A percentile compares a stretch with the other conserved stretches of the same genome.
These are phyloP conservation scores for Cinclus mexicanus DNA, from an alignment of 2,113 vertebrate species.

Conservation along the genomic window DNA sequence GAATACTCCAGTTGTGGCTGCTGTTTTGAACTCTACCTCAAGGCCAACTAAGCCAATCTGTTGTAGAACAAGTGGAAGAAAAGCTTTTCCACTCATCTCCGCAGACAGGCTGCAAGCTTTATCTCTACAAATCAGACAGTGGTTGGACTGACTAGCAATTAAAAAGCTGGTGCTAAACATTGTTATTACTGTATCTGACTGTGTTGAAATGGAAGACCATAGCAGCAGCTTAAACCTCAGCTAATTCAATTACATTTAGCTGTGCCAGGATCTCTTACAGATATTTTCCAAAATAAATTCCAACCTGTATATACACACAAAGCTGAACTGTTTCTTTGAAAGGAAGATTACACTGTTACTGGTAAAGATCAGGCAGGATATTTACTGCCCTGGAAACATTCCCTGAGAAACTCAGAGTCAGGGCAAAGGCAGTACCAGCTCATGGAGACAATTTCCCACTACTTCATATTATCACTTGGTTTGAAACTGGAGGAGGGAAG, in stretches of 20 bases:
- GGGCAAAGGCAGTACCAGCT: constrained; percentile 16
- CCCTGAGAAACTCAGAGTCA: neutral
- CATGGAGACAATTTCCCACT: constrained; percentile 6
- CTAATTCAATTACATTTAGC: constrained; percentile 47
- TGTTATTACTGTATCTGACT: constrained; percentile 2
- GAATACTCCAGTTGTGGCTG: neutral
- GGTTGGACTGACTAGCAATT: neutral
- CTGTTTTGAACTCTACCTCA: neutral
- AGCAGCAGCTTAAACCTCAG: neutral
- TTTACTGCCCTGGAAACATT: constrained; percentile 19
- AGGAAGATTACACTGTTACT: constrained; percentile 53
- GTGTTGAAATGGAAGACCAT: neutral
- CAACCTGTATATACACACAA: constrained; percentile 4
- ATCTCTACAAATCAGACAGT: neutral
- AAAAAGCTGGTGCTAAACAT: neutral
- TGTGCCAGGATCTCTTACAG: neutral
- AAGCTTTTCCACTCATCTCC: neutral
- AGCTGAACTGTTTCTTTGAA: constrained; percentile 39
- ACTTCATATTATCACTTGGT: constrained; percentile 1
- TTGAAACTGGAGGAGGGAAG: constrained; percentile 30
- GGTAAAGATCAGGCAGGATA: constrained; percentile 19
- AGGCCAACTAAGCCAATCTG: neutral
- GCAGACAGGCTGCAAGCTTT: neutral
- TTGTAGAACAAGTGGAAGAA: neutral
- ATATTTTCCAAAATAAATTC: constrained; percentile 52